Evolutionary conservation across 2,113 vertebrate species (phyloP), one percentile per base, ranked within the genome.

Genomic region (Syngnathoides biaculeatus): DNA sequence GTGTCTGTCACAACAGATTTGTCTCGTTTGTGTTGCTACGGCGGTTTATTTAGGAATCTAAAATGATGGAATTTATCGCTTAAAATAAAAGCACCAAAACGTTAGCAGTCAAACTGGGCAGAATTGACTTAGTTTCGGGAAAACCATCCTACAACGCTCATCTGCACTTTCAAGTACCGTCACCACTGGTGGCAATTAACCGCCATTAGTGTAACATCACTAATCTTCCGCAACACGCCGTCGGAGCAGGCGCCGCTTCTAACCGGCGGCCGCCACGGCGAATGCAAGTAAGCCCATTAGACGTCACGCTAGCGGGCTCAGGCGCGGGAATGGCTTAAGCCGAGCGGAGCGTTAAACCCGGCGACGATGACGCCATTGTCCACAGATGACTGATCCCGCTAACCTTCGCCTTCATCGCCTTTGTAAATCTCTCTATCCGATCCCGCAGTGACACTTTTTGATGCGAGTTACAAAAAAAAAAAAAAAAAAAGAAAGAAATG

Each of bases 271-370:
- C 63, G 30, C 52, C 59, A n/a, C 12, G 1, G 59, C n/a, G 63
- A 67, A 81, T 40, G 48, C 61, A 70, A 76, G 53, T 77, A 79
- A 84, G 69, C 77, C 67, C 63, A 50, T 85, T 84, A 75, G 55
- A 73, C 48, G 72, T 80, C 79, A 73, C 70, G 64, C 35, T 67
- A 59, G 48, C 55, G 53, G 72, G 64, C 78, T 79, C 64, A 86
- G 86, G 65, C 78, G 30, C 74, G 47, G 81, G 77, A 88, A 84
- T 75, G 80, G 83, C 79, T 82, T 77, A 80, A 68, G 71, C 50
- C 64, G 67, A 82, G 78, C 71, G 8, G 2, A 72, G 69, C 69
- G 42, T 79, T 81, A 81, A 88, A 72, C 77, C 60, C 67, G 69
- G 70, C 82, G 57, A 14, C 50, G 39, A 70, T 24, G 68, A 79